Conservation (phyloP, 2,113 vertebrate genomes). For the Halichoerus grypus region DNA sequence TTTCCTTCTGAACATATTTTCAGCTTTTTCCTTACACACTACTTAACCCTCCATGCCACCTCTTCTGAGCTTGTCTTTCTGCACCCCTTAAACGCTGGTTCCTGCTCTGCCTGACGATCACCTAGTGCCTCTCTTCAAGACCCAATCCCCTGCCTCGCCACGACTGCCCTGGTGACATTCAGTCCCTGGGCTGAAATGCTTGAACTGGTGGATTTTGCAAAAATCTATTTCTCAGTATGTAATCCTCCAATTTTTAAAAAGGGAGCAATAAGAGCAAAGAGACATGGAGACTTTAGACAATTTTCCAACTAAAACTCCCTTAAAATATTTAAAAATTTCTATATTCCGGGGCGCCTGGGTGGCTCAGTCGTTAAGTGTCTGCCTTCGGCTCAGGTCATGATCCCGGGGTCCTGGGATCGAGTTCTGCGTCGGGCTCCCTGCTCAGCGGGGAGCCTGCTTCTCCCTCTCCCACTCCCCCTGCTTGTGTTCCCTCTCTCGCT, state of each 20-base stretch:
- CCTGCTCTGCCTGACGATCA: neutral
- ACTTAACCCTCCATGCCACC: neutral
- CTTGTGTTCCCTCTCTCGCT: too few species aligned
- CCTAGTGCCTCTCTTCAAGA: neutral
- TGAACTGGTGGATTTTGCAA: neutral
- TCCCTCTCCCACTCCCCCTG: too few species aligned
- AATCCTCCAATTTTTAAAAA: constrained; percentile 13
- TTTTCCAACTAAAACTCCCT: constrained; percentile 3
- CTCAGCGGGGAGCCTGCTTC: too few species aligned
- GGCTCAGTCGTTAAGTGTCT: too few species aligned
- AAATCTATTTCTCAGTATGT: neutral
- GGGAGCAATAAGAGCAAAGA: neutral
- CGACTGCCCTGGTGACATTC: neutral
- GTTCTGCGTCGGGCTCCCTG: too few species aligned
- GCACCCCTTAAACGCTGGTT: too few species aligned
- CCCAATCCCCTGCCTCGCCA: neutral
- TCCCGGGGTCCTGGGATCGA: too few species aligned
- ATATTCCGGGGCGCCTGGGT: too few species aligned
- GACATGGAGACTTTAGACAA: neutral
- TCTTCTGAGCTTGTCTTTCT: neutral
- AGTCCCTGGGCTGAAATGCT: neutral
- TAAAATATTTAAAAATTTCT: constrained; percentile 35
- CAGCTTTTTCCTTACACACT: neutral
- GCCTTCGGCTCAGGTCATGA: too few species aligned
- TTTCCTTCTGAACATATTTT: neutral